Base-by-base conservation (phyloP, 2,888 invertebrate species). In the Cotesia congregata region DNA sequence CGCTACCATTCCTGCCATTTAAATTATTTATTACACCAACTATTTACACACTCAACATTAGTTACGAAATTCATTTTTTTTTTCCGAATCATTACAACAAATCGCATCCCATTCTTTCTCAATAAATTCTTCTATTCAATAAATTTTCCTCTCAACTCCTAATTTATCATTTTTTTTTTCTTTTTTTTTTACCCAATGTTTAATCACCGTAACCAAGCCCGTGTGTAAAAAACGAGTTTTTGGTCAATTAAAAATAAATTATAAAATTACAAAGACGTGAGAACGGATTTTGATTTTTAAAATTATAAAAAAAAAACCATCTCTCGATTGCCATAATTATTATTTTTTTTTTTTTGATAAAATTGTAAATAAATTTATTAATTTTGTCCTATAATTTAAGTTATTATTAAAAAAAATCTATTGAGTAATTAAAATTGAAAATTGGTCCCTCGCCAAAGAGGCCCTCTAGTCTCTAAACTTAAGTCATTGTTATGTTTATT, bases 361-460 rank as follows among this genome's bases (percentile, higher is more conserved):
- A 50, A 50, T 12, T 50, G 50, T 50, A 50, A 7, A 50, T 50
- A 50, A 30, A 30, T 30, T 30, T 30, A 3, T 30, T 3, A 3
- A 17, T 17, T 17, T 17, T 17, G 17, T 17, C 17, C 17, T 17
- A 17, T 17, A 17, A 17, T 17, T 17, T 41, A 41, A 41, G 0
- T 41, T 9, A 41, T 41, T 41, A 41, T 7, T 41, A 41, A 41
- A 41, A 7, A 41, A 41, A 15, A 50, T 68, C 50, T 1, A 74
- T 68, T 17, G 40, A 78, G 74, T 72, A 67, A 78, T 64, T 79
- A 72, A 74, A 77, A 78, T 77, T 78, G 41, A 69, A 74, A 75
- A 79, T 81, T 79, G 86, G 85, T 84, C 85, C 84, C 82, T 86
- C 86, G 87, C 87, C 88, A 87, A 88, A 88, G 88, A 88, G 86